A percentile compares a stretch with the other conserved stretches of the same genome.
Evolutionary conservation across 2,797 vertebrate genomes (phyloP).

Genomic region (Diplodus sargus): DNA sequence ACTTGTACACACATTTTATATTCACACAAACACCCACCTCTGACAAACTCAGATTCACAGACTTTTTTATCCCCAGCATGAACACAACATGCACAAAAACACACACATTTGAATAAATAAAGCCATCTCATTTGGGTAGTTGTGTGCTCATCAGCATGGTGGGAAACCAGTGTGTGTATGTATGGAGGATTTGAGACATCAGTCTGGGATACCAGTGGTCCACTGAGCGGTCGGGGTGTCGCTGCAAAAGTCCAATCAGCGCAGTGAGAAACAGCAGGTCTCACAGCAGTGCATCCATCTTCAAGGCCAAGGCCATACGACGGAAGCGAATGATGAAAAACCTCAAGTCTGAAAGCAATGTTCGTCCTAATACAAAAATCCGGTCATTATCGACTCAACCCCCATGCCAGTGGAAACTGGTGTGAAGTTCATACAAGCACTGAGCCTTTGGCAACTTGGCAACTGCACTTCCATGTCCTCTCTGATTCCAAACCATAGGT

Average conservation of each 20-base stretch:
- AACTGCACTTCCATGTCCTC: conserved; percentile 1
- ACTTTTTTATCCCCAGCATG: conserved; percentile 10
- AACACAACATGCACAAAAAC: conserved; percentile 33
- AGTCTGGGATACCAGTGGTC: conserved; percentile 49
- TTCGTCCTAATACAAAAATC: conserved; percentile 40
- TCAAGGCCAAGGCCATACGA: conserved; percentile 58
- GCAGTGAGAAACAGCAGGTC: conserved; percentile 66
- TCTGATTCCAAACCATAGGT: not conserved
- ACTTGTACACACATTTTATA: conserved; percentile 18
- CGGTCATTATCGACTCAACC: conserved; percentile 64
- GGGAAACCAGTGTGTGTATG: conserved; percentile 43
- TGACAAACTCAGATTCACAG: conserved; percentile 10
- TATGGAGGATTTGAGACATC: conserved; percentile 30
- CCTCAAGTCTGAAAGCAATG: conserved; percentile 51
- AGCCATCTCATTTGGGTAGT: conserved; percentile 62
- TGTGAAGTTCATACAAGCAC: conserved; percentile 38
- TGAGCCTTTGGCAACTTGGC: conserved; percentile 32
- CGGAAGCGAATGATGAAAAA: conserved; percentile 71
- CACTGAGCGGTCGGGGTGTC: conserved; percentile 52
- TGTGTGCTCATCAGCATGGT: conserved; percentile 66
- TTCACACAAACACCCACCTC: conserved; percentile 26
- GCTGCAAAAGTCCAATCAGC: conserved; percentile 68
- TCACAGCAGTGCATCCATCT: conserved; percentile 69
- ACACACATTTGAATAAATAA: conserved; percentile 44
- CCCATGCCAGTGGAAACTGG: conserved; percentile 39